Evolutionary conservation across 2,888 invertebrate genomes (phyloP), one percentile per base, ranked within the genome.

Genomic region (Tachina grossa): DNA sequence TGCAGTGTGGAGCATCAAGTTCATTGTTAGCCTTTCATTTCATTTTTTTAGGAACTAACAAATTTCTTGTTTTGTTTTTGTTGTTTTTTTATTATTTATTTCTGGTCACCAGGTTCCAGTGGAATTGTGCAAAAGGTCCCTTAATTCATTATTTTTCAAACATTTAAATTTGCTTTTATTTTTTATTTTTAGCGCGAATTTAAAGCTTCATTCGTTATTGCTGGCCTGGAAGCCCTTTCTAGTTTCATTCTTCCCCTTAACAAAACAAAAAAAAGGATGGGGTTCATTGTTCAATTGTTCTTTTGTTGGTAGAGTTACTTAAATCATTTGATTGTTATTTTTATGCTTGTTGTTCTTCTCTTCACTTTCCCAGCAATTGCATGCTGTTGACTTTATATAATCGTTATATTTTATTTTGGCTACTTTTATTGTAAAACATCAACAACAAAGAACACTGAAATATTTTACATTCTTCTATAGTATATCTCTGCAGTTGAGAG

Each of bases 241-340:
- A 55, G 45, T 75, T 22, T 57, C 63, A n/a, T n/a, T 63, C 6
- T 53, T 66, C 9, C 0, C 31, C 5, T 31, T 31, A 1, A 31
- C 31, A 31, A 31, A 31, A 31, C 2, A 31, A 31, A 31, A 31
- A 31, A 31, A 31, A 6, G 19, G 69, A 75, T 41, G 45, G 75
- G 75, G 81, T 75, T n/a, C 80, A 72, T 63, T 31, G 31, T 31
- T 68, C 77, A 85, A 80, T 79, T 71, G 79, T 80, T 83, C 76
- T 80, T 76, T 85, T 85, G 65, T 76, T 75, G 51, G 51, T 16
- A 85, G 85, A 85, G 85, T 80, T 77, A 72, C 79, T 85, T 83
- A 83, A 83, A 85, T 83, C 83, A 71, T 80, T 83, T 80, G 79
- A 68, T 83, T 85, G 79, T 83, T 80, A 65, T 82, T 83, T 76